Conservation (phyloP, 2,888 invertebrate species). For the Azorinus chamasolen region DNA sequence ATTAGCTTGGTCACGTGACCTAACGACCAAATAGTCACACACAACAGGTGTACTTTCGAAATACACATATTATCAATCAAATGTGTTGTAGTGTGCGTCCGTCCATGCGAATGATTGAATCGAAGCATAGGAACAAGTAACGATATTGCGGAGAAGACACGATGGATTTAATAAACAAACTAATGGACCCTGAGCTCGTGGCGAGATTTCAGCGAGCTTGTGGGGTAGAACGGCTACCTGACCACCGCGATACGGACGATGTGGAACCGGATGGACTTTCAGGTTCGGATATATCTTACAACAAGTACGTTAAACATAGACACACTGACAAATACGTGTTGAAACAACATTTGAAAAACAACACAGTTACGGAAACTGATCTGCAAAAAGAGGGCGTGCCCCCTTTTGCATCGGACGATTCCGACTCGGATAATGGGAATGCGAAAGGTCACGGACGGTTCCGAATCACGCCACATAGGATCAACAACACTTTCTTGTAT, state of each 20-base stretch:
- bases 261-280: neutral
- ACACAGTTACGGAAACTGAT: slow-evolving; percentile 11
- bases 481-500: slow-evolving; percentile 66
- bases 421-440: slow-evolving; percentile 42
- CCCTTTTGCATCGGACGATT: slow-evolving; percentile 59
- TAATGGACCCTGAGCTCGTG: slow-evolving; percentile 51
- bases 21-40: slow-evolving; percentile 15
- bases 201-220: slow-evolving; percentile 66
- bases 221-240: slow-evolving; percentile 62
- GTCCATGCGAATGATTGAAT: neutral
- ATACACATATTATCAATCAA: neutral
- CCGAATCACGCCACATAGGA: slow-evolving; percentile 55
- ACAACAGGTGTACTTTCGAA: slow-evolving; percentile 9
- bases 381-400: slow-evolving; percentile 57
- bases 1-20: slow-evolving; percentile 19
- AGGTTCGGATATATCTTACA: neutral
- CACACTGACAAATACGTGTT: slow-evolving; percentile 47
- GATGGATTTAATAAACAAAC: slow-evolving; percentile 42
- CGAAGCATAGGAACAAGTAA: neutral
- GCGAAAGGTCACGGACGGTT: slow-evolving; percentile 26
- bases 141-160: neutral
- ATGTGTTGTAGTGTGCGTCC: neutral
- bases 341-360: slow-evolving; percentile 28
- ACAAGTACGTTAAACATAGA: slow-evolving; percentile 52
- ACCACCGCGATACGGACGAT: slow-evolving; percentile 17